A percentile compares a stretch with the other conserved stretches of the same genome.
phyloP scores from a whole-genome alignment of 2,113 vertebrate genomes.

The Ptilorrhoa leucosticta region DNA sequence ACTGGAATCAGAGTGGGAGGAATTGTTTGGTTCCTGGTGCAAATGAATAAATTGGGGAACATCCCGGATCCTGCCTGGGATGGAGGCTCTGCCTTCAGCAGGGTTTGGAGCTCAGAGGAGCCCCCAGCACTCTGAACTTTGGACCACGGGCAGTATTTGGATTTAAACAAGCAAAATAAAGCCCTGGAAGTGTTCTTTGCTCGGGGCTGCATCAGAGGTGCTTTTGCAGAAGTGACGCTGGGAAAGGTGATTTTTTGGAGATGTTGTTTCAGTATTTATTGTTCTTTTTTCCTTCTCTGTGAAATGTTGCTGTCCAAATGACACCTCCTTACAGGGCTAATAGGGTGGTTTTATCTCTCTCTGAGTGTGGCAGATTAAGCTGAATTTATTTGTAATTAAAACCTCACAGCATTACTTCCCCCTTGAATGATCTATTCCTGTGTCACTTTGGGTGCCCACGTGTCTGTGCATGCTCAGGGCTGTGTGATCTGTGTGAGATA shows the following conservation, averaged over 20 bases:
- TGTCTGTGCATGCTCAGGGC: too few species aligned
- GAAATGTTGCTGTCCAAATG: background rate
- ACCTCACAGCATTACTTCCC: background rate
- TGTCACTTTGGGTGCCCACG: fast-evolving
- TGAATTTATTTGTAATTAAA: background rate
- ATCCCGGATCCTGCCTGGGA: background rate
- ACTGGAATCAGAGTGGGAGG: background rate
- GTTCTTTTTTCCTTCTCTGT: background rate
- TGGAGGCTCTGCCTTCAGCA: background rate
- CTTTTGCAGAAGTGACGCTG: background rate
- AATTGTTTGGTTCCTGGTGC: background rate
- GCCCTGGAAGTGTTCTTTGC: background rate
- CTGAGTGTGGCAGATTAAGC: background rate
- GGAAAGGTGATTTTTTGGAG: background rate
- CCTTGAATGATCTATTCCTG: background rate
- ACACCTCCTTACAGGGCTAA: background rate
- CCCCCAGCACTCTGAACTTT: background rate
- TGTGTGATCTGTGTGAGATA: background rate
- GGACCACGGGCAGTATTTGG: background rate
- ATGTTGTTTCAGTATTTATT: background rate
- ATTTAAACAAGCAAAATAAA: background rate
- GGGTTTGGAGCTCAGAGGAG: background rate
- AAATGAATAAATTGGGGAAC: background rate
- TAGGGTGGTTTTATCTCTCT: background rate
- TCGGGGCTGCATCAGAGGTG: background rate